Conservation (phyloP, 2,113 vertebrate species). For the Myxocyprinus asiaticus region DNA sequence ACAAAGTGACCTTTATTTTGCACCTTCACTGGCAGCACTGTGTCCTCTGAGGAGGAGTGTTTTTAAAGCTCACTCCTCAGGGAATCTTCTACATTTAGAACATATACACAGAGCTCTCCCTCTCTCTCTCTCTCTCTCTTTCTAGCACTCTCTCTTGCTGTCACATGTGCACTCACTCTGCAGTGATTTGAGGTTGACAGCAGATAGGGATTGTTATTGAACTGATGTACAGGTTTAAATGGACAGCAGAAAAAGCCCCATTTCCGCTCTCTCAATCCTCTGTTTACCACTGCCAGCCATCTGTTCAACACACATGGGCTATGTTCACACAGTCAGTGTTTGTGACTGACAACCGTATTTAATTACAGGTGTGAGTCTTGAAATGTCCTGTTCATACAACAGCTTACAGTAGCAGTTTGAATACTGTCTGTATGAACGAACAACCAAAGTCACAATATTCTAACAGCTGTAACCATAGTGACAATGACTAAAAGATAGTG, state of each 20-base stretch:
- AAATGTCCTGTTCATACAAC: too few species aligned
- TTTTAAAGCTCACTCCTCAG: constrained; percentile 35
- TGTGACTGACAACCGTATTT: too few species aligned
- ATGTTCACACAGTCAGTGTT: neutral
- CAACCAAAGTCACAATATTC: too few species aligned
- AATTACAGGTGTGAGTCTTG: too few species aligned
- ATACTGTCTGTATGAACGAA: too few species aligned
- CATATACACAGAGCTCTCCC: neutral
- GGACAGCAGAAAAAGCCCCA: neutral
- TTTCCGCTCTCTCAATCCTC: neutral
- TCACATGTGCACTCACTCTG: constrained; percentile 18
- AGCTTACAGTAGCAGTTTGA: too few species aligned
- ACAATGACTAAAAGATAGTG: too few species aligned
- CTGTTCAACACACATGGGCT: constrained; percentile 16
- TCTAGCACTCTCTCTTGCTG: constrained; percentile 6
- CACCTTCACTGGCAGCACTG: constrained; percentile 30
- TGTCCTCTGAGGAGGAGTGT: constrained; percentile 39
- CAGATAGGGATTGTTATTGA: neutral
- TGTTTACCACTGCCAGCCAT: constrained; percentile 29
- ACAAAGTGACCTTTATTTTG: constrained; percentile 45
- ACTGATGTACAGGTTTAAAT: constrained; percentile 12
- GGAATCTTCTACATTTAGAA: constrained; percentile 35
- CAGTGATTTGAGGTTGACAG: constrained; percentile 1
- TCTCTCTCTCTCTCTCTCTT: constrained; percentile 4
- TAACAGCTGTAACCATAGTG: too few species aligned